Evolutionary conservation across 1,140 invertebrate species (phyloP), one percentile per base, ranked within the genome.

Genomic region (Drosophila sp.): DNA sequence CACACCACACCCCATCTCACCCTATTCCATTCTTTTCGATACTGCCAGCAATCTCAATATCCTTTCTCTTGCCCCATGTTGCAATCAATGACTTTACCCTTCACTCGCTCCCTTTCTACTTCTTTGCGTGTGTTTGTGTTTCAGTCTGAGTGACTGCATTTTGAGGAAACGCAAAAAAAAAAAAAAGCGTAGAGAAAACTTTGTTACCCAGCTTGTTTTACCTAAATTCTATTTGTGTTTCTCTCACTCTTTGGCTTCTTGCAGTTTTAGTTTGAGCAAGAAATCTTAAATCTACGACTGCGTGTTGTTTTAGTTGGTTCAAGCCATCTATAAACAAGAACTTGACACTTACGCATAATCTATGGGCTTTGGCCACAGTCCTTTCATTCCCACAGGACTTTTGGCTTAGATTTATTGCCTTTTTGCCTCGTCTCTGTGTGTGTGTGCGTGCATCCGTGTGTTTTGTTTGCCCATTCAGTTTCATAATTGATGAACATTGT

Each of bases 401-500:
- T 76, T 73, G 83, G 79, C 35, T 79, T 79, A 82, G 83, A 86
- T 86, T 86, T 87, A 86, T 86, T 87, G 75, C 74, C 66, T 71
- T 77, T 17, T 77, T 58, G 25, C 38, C n/a, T 44, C 63, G 60
- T 70, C 69, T 76, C 74, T 67, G 70, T 66, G 61, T 66, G 23
- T 23, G 50, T 47, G 32, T 40, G 23, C n/a, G 38, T 7, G 58
- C 10, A 8, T n/a, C 38, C 61, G 68, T 63, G 38, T 25, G 56
- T 63, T 77, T 17, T 77, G 57, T 23, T 25, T 38, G 47, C 41
- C 64, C 47, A 62, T 75, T 81, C 65, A 76, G 79, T 87, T 50
- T 87, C 72, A 86, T 86, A 86, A 86, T 86, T 86, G 82, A 84
- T 84, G 81, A 80, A 84, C 79, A 76, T 69, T 86, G 69, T 76